Percentiles rank a stretch among this genome's conserved stretches.
Conservation (phyloP, 1,140 invertebrate species). For the Phenacoccus solenopsis region DNA sequence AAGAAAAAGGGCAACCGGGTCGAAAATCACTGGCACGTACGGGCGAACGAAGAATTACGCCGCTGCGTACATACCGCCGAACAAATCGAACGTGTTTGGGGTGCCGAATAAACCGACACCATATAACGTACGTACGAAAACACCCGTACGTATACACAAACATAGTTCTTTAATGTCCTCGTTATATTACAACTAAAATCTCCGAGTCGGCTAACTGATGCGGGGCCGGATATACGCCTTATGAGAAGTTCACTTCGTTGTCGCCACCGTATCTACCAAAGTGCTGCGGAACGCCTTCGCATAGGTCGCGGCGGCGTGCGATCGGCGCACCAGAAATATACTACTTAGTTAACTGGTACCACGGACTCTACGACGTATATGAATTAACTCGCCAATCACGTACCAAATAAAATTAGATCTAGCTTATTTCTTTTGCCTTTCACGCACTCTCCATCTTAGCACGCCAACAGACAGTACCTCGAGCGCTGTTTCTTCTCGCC, state of each 20-base stretch:
- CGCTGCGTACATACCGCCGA: neutral
- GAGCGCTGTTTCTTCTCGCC: no score
- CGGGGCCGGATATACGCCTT: no score
- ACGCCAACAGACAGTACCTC: no score
- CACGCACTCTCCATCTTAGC: no score
- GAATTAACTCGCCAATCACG: neutral
- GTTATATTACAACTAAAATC: neutral
- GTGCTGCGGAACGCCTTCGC: no score
- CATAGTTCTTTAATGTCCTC: neutral
- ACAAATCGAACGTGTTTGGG: conserved; percentile 5
- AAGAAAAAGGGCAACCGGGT: neutral
- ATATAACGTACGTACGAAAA: no score
- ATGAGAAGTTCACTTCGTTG: neutral
- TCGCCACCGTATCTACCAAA: no score
- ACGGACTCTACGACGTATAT: neutral
- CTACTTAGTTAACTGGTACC: no score
- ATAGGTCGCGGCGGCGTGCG: no score
- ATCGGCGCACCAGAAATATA: no score
- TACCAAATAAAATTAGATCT: neutral
- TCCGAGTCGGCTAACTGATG: neutral
- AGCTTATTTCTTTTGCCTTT: neutral
- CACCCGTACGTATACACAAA: no score
- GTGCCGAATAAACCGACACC: neutral
- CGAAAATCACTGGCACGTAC: conserved; percentile 12
- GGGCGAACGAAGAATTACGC: neutral